phyloP scores from a whole-genome alignment of 2,888 invertebrate genomes.

The Epinotia ramella region DNA sequence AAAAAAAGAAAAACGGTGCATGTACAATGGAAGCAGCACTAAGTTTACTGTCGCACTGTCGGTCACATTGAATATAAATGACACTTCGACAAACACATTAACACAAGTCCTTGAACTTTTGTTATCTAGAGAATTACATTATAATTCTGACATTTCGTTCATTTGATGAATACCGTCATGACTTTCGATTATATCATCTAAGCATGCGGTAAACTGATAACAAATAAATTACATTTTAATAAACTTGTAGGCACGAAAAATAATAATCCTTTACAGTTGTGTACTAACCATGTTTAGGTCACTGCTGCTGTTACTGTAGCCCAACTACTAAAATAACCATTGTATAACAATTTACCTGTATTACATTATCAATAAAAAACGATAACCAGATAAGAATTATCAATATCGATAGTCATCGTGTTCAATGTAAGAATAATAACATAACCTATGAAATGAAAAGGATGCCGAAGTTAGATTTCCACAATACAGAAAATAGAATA shows the following conservation, averaged over 20 bases:
- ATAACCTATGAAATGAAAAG: conserved; percentile 18
- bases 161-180: conserved; percentile 10
- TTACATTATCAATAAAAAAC: conserved; percentile 21
- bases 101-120: conserved; percentile 45
- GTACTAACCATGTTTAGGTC: conserved; percentile 38
- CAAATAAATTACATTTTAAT: neutral
- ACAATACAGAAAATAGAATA: neutral
- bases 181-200: neutral
- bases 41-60: neutral
- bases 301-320: conserved; percentile 18
- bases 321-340: conserved; percentile 19
- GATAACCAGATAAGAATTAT: conserved; percentile 34
- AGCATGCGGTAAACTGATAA: neutral
- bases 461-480: conserved; percentile 26
- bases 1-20: neutral
- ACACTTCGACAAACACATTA: conserved; percentile 10
- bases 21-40: neutral
- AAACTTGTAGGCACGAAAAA: neutral
- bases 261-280: neutral
- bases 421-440: conserved; percentile 6
- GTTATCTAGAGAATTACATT: conserved; percentile 41
- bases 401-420: conserved; percentile 29
- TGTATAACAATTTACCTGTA: conserved; percentile 7
- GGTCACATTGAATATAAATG: conserved; percentile 24
- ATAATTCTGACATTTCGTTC: conserved; percentile 31